Percentiles rank a stretch among this genome's conserved stretches.
Evolutionary conservation across 2,888 invertebrate species (phyloP).

Genomic region (Proisotoma minuta): DNA sequence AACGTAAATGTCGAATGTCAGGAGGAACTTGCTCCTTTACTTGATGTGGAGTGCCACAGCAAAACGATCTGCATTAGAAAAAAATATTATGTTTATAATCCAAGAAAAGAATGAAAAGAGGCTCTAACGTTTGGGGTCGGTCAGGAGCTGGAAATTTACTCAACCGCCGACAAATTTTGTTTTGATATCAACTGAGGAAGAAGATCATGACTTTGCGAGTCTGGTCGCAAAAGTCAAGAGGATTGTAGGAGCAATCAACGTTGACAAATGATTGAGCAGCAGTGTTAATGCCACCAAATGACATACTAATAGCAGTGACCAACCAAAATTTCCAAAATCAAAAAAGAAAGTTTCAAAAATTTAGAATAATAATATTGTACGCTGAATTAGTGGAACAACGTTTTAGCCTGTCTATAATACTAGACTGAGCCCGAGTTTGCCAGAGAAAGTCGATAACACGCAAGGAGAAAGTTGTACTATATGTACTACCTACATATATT

Average conservation of each 20-base stretch:
- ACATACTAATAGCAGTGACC: conserved; percentile 7
- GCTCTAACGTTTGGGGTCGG: not conserved
- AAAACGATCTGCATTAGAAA: not conserved
- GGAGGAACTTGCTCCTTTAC: not conserved
- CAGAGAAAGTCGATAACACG: too few species aligned
- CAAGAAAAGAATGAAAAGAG: not conserved
- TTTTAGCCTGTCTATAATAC: too few species aligned
- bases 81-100: not conserved
- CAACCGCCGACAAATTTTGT: conserved; percentile 1
- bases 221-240: not conserved
- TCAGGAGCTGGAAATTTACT: not conserved
- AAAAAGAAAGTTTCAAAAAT: too few species aligned
- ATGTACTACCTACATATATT: too few species aligned
- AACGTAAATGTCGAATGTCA: not conserved
- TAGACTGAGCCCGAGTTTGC: too few species aligned
- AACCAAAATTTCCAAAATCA: too few species aligned
- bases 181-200: conserved; percentile 12
- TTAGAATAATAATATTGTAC: too few species aligned
- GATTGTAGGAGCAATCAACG: not conserved
- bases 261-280: not conserved
- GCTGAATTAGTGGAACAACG: too few species aligned
- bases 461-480: too few species aligned
- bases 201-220: conserved; percentile 10
- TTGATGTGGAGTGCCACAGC: not conserved
- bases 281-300: conserved; percentile 5